These are phyloP conservation scores for Aspiorhynchus laticeps DNA, from an alignment of 2,113 vertebrate species.

Conservation along the genomic window DNA sequence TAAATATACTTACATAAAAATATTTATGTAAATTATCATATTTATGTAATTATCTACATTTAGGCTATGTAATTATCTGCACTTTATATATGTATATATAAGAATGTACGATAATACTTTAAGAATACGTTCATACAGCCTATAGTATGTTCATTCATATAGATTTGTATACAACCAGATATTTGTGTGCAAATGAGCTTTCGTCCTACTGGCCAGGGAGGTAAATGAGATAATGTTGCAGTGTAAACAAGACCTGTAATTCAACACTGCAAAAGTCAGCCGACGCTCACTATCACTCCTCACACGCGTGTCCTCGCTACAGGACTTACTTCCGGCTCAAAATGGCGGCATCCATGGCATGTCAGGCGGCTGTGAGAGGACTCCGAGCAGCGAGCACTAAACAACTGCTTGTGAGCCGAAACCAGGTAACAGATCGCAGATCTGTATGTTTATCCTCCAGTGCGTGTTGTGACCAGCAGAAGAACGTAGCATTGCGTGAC, in stretches of 20 bases:
- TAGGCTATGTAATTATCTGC: too few relatives aligned
- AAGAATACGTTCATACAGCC: background rate
- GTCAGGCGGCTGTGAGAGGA: slow-evolving; percentile 70
- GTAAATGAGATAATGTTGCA: background rate
- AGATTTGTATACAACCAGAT: background rate
- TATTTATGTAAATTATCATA: background rate
- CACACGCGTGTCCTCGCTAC: slow-evolving; percentile 55
- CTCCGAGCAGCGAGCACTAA: slow-evolving; percentile 72
- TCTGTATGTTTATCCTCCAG: background rate
- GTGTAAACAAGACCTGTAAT: background rate
- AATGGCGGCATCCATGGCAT: slow-evolving; percentile 87
- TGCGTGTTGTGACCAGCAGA: background rate
- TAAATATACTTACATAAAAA: background rate
- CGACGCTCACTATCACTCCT: background rate
- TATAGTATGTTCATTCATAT: background rate
- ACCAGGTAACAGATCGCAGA: slow-evolving; percentile 66
- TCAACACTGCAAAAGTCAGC: background rate
- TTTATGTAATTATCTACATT: too few relatives aligned
- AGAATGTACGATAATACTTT: background rate
- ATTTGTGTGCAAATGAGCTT: background rate
- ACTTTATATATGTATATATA: too few relatives aligned
- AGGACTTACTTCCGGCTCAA: slow-evolving; percentile 75
- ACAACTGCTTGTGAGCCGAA: slow-evolving; percentile 70
- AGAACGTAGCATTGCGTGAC: background rate
- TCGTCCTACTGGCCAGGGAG: background rate